Percentiles rank a stretch among this genome's conserved stretches.
Evolutionary conservation across 2,113 vertebrate species (phyloP).

Genomic region (Malurus elegans): DNA sequence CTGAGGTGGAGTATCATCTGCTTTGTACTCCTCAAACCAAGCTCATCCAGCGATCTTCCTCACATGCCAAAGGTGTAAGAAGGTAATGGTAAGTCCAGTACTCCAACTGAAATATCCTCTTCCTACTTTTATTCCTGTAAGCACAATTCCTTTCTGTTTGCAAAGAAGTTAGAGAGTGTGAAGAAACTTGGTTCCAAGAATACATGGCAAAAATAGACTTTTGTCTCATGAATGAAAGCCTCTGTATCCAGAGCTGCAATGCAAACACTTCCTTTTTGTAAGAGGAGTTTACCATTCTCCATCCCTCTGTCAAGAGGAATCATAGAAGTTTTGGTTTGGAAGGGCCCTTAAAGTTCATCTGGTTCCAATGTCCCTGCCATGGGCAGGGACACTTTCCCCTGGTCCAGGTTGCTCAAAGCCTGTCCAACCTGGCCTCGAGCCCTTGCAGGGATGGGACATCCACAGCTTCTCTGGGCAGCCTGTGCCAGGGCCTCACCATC

Average conservation of each 20-base stretch:
- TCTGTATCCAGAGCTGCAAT: neutral
- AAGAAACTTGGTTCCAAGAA: neutral
- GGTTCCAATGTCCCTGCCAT: neutral
- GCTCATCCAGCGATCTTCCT: neutral
- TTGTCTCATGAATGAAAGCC: neutral
- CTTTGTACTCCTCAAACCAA: neutral
- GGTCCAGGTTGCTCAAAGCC: neutral
- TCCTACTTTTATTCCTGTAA: neutral
- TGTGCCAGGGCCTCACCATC: neutral
- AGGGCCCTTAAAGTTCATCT: too few relatives aligned
- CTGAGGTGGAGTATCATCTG: neutral
- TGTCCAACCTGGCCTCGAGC: neutral
- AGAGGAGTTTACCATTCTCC: neutral
- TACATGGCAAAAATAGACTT: neutral
- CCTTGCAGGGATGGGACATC: neutral
- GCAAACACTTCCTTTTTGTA: neutral
- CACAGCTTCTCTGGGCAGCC: neutral
- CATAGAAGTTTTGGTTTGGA: neutral
- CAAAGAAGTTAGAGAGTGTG: neutral
- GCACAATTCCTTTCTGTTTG: neutral
- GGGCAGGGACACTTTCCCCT: neutral
- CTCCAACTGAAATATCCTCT: neutral
- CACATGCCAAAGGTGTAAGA: neutral
- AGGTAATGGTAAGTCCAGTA: neutral
- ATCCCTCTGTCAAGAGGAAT: neutral